Evolutionary conservation across 2,888 invertebrate genomes (phyloP), one percentile per base, ranked within the genome.

Genomic region (Megastigmus dorsalis): DNA sequence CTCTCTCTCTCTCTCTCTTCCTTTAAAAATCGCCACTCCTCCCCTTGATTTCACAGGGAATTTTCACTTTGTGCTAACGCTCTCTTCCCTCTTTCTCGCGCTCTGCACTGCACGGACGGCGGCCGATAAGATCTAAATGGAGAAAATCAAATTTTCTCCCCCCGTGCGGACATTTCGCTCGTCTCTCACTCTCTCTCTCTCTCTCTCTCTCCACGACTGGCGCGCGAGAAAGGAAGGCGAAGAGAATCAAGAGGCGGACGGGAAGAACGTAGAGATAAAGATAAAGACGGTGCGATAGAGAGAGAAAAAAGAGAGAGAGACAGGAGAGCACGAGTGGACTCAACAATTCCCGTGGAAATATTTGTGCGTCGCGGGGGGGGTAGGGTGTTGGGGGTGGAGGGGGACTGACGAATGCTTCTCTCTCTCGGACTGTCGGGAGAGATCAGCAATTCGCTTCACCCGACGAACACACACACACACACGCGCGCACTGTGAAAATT

Each of bases 81-180:
- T 13, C 30, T 3, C 1, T 18, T 15, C n/a, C n/a, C n/a, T n/a
- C n/a, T n/a, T n/a, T n/a, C n/a, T n/a, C n/a, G n/a, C n/a, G n/a
- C n/a, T n/a, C n/a, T n/a, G n/a, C n/a, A n/a, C n/a, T n/a, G n/a
- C n/a, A n/a, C n/a, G n/a, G n/a, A n/a, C n/a, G n/a, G n/a, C n/a
- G n/a, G n/a, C 9, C 10, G 18, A 38, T 65, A 67, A 60, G 33
- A 30, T 69, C 57, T 43, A 52, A 74, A 73, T 73, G 62, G 23
- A 55, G 26, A 26, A 55, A 65, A 74, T 68, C 57, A 65, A 72
- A 69, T 69, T 65, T 72, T 41, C 38, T 23, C 65, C n/a, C n/a
- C n/a, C n/a, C n/a, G n/a, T n/a, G 13, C 36, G 20, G 9, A n/a
- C n/a, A n/a, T n/a, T n/a, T 9, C 1, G 18, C 20, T 33, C 36